These are phyloP conservation scores for Agrotis ipsilon DNA, from an alignment of 2,888 invertebrate species.

Conservation along the genomic window DNA sequence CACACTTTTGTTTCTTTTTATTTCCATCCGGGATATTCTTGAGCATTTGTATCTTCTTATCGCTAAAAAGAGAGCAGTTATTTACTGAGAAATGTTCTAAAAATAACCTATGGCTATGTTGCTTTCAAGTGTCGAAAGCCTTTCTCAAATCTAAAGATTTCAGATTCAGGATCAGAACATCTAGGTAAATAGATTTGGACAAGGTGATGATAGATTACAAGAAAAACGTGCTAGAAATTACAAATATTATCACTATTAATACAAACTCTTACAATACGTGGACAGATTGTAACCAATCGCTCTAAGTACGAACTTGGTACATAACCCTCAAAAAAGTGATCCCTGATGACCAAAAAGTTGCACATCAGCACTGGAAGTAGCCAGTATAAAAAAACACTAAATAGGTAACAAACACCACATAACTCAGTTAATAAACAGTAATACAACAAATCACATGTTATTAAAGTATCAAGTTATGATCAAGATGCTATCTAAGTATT, in stretches of 20 bases:
- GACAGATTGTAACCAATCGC: too few species aligned
- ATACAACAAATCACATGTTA: conserved; percentile 29
- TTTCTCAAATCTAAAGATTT: not conserved
- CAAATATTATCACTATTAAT: too few species aligned
- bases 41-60: conserved; percentile 23
- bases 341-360: not conserved
- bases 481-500: conserved; percentile 26
- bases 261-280: too few species aligned
- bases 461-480: conserved; percentile 57
- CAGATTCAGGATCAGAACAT: not conserved
- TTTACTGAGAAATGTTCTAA: conserved; percentile 4
- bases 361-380: not conserved
- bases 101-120: conserved; percentile 10
- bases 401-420: not conserved
- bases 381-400: not conserved
- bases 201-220: not conserved
- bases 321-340: too few species aligned
- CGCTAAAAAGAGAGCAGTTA: conserved; percentile 19
- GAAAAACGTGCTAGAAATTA: not conserved
- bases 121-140: not conserved
- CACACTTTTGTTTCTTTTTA: conserved; percentile 29
- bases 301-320: too few species aligned
- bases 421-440: conserved; percentile 27
- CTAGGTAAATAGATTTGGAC: too few species aligned
- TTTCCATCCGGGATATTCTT: conserved; percentile 22